phyloP scores from a whole-genome alignment of 2,113 vertebrate genomes.

The Tonatia bakeri region DNA sequence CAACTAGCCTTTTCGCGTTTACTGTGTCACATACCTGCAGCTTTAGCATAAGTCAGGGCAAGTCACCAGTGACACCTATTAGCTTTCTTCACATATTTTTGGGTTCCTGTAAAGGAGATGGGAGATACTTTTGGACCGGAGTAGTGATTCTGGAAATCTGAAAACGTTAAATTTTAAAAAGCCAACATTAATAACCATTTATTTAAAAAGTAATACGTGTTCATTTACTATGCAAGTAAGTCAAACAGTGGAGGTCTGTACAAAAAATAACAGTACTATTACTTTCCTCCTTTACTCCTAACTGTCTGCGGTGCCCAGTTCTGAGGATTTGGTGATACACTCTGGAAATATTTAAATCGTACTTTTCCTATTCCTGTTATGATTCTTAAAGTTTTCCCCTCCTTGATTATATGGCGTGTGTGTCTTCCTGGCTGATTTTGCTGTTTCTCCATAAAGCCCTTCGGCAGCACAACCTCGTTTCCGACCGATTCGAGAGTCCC shows the following conservation, averaged over 20 bases:
- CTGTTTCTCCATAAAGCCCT: neutral
- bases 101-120: neutral
- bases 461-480: conserved; percentile 3
- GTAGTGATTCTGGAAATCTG: neutral
- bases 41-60: neutral
- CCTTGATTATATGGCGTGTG: neutral
- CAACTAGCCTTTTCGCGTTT: neutral
- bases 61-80: neutral
- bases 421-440: neutral
- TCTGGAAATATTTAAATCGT: neutral
- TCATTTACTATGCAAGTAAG: neutral
- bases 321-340: neutral
- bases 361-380: neutral
- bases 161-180: neutral
- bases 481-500: neutral
- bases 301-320: neutral
- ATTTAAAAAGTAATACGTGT: neutral
- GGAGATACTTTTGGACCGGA: neutral
- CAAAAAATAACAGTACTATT: neutral
- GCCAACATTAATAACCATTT: neutral
- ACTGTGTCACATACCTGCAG: neutral
- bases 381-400: neutral
- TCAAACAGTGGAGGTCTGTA: neutral
- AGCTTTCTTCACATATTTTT: neutral
- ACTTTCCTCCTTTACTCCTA: neutral